Conservation (phyloP, 2,113 vertebrate species). For the Corythaeola cristata region DNA sequence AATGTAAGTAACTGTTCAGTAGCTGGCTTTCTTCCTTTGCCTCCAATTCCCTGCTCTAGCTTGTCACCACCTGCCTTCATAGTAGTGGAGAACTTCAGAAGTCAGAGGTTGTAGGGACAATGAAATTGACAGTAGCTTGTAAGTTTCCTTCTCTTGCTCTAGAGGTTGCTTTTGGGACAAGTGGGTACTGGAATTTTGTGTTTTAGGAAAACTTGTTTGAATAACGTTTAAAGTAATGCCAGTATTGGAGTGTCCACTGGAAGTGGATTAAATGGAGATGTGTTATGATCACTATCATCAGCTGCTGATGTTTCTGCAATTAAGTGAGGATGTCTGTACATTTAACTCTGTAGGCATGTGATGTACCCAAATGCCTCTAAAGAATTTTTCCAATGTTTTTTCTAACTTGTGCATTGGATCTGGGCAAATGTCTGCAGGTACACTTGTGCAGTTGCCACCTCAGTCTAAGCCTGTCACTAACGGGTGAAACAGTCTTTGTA, state of each 20-base stretch:
- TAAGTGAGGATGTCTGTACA: not conserved
- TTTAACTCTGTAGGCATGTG: not conserved
- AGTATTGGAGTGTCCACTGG: not conserved
- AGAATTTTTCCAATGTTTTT: not conserved
- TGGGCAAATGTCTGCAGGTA: not conserved
- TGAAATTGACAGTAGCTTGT: not conserved
- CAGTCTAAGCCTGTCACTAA: not conserved
- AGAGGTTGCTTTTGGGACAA: not conserved
- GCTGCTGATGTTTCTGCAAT: not conserved
- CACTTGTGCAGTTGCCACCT: not conserved
- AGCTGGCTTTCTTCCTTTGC: not conserved
- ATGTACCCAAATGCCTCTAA: not conserved
- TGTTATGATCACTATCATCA: not conserved
- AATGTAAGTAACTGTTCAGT: not conserved
- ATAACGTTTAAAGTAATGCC: not conserved
- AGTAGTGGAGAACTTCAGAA: not conserved
- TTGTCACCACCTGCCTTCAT: not conserved
- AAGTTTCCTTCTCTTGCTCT: not conserved
- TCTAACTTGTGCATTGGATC: not conserved
- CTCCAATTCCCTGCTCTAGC: not conserved
- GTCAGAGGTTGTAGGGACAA: not conserved
- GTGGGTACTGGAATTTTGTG: not conserved
- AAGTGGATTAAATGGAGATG: not conserved
- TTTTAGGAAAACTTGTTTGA: not conserved
- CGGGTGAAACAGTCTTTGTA: not conserved